Evolutionary conservation across 2,888 invertebrate species (phyloP), one percentile per base, ranked within the genome.

Genomic region (Cybosia mesomella): DNA sequence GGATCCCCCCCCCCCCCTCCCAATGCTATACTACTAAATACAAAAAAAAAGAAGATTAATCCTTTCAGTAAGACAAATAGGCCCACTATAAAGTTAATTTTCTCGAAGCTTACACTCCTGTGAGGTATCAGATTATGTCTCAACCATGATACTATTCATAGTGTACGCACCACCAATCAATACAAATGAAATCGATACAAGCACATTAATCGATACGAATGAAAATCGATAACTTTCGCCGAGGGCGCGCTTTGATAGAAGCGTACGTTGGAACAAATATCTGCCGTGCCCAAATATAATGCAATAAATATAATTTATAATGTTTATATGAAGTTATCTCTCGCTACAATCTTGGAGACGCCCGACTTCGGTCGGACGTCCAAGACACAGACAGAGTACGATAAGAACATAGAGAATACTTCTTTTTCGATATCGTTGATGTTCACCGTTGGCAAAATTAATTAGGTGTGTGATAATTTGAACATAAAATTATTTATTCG

Each of bases 231-330:
- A 81, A 82, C 81, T 81, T 80, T 80, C 74, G 83, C 76, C 75
- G 75, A 74, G 84, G 89, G 90, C 90, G 84, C 83, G 88, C 83
- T 82, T 80, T 87, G 91, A 90, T 91, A 89, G 89, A 89, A 90
- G 88, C 91, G 89, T 91, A 39, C 69, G 61, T 21, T 64, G 70
- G 60, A 70, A 92, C 92, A 92, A 92, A 93, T 91, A 93, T 87
- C 85, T 83, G 75, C 85, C 84, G 83, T 78, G 81, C 85, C 87
- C 89, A 89, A 92, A 92, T 91, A 90, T 91, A 90, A 89, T 88
- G 93, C 91, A 93, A 94, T 94, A 94, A 93, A 93, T 92, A 91
- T 93, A 91, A 94, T 94, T 94, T 94, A 95, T 93, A 91, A 92
- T 91, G 93, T 93, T 92, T 91, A 88, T 92, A 85, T 89, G 85